Evolutionary conservation across 30 jellyfish, hydroid and myxozoan genomes (phyloP).

Genomic region (Nemopilema nomurai): DNA sequence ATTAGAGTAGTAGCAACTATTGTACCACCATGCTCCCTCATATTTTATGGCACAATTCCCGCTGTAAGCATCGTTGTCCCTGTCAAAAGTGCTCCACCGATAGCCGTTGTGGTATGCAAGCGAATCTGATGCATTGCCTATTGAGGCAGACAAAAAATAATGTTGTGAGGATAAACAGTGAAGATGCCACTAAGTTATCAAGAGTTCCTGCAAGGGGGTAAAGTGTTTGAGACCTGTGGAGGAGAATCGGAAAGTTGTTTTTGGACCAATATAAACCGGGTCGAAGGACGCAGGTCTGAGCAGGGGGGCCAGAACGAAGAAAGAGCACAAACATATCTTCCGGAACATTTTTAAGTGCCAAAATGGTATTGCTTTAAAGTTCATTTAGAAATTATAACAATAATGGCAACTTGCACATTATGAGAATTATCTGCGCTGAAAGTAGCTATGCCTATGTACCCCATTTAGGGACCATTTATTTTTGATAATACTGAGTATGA

Average conservation of each 20-base stretch:
- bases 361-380: too few species aligned
- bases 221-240: neutral
- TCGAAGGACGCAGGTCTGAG: neutral
- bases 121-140: conserved; percentile 14
- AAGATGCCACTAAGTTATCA: neutral
- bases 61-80: conserved; percentile 18
- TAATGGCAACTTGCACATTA: too few species aligned
- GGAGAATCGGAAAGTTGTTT: neutral
- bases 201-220: neutral
- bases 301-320: neutral
- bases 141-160: neutral
- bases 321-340: neutral
- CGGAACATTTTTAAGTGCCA: too few species aligned
- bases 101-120: conserved; percentile 18
- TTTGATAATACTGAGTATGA: too few species aligned
- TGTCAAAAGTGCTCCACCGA: conserved; percentile 15
- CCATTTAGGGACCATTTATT: too few species aligned
- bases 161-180: neutral
- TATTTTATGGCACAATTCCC: conserved; percentile 9
- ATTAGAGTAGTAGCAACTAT: conserved; percentile 2
- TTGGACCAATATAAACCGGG: neutral
- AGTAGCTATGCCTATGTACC: too few species aligned
- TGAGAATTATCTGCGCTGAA: too few species aligned
- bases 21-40: conserved; percentile 48
- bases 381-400: too few species aligned